phyloP scores from a whole-genome alignment of 2,888 invertebrate genomes.

The Byasa hedistus region DNA sequence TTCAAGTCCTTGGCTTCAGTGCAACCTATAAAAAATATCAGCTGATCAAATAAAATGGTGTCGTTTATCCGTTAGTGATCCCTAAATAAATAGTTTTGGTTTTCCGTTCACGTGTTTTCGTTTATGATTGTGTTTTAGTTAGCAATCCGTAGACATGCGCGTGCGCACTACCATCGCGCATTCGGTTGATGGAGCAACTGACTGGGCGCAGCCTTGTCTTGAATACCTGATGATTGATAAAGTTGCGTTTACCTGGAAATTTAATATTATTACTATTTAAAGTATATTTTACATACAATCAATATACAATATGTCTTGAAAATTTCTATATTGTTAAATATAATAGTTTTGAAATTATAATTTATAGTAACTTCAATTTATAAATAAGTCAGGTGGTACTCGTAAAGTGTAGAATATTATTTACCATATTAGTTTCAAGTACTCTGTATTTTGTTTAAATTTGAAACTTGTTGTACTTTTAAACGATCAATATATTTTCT shows the following conservation, averaged over 20 bases:
- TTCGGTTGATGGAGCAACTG: slow-evolving; percentile 45
- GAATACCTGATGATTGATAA: slow-evolving; percentile 45
- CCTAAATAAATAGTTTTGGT: slow-evolving; percentile 25
- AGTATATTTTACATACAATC: neutral
- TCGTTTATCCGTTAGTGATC: slow-evolving; percentile 1
- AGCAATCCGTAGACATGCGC: slow-evolving; percentile 23
- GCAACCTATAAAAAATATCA: slow-evolving; percentile 38
- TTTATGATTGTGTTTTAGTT: slow-evolving; percentile 33
- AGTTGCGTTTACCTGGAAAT: slow-evolving; percentile 44
- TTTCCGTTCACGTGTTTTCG: slow-evolving; percentile 33
- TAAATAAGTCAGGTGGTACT: too few species aligned
- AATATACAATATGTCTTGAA: neutral
- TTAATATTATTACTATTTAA: neutral
- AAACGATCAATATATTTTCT: too few species aligned
- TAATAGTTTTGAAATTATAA: too few species aligned
- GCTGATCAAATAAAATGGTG: slow-evolving; percentile 52
- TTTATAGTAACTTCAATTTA: too few species aligned
- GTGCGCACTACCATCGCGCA: slow-evolving; percentile 39
- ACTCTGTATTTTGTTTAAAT: neutral
- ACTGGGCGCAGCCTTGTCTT: slow-evolving; percentile 43
- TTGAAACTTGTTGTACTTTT: too few species aligned
- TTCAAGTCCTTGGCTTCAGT: slow-evolving; percentile 24
- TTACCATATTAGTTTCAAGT: neutral
- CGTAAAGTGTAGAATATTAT: neutral
- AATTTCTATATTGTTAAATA: neutral